These are phyloP conservation scores for Odontomachus brunneus DNA, from an alignment of 1,140 invertebrate genomes.

Conservation along the genomic window DNA sequence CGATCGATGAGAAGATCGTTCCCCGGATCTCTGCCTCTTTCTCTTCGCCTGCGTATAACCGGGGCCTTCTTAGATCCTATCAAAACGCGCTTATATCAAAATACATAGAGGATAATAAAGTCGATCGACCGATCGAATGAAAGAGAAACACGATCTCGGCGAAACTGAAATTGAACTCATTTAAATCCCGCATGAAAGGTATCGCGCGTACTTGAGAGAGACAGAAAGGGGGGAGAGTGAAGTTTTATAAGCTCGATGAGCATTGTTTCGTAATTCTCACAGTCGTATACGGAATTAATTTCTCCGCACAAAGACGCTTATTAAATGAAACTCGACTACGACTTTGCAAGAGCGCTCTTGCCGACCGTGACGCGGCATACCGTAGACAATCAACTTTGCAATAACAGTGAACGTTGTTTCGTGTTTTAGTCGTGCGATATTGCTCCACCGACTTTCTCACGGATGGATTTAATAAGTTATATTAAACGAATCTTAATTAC, in stretches of 20 bases:
- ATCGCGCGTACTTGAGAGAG: background rate
- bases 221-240: too few relatives aligned
- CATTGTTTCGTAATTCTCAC: background rate
- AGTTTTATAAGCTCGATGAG: background rate
- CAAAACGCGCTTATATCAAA: background rate
- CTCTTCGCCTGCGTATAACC: background rate
- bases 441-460: conserved; percentile 23
- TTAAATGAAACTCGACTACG: conserved; percentile 15
- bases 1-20: conserved; percentile 29
- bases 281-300: conserved; percentile 2
- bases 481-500: conserved; percentile 31
- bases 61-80: background rate
- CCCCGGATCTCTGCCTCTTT: conserved; percentile 10
- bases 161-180: background rate
- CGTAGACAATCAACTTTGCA: background rate
- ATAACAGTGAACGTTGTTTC: background rate
- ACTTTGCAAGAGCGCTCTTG: background rate
- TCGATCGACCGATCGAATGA: background rate
- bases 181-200: background rate
- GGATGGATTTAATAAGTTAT: conserved; percentile 35
- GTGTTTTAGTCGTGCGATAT: background rate
- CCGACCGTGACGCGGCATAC: background rate
- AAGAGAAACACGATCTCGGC: background rate
- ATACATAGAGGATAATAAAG: conserved; percentile 14
- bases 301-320: background rate